Conservation (phyloP, 2,888 invertebrate genomes). For the Campopleginae sp. region DNA sequence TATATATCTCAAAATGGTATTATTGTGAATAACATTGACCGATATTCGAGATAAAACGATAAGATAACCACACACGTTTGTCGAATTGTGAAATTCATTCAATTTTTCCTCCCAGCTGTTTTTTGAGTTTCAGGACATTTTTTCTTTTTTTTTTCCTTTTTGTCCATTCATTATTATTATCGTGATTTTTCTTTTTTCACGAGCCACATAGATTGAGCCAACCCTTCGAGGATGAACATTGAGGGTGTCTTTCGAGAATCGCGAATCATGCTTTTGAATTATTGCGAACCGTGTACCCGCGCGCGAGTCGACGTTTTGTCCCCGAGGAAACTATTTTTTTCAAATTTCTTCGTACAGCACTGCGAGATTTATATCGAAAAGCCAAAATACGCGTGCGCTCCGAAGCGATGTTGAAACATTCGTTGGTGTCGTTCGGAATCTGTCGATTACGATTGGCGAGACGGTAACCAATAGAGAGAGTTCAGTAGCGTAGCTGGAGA, state of each 20-base stretch:
- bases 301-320: no score
- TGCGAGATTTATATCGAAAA: slow-evolving; percentile 5
- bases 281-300: no score
- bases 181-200: no score
- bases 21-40: neutral
- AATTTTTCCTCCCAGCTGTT: neutral
- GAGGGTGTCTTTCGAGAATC: no score
- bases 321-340: neutral
- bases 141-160: neutral
- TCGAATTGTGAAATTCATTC: slow-evolving; percentile 1
- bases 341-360: neutral
- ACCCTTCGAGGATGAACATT: no score
- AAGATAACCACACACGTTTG: neutral
- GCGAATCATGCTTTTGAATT: no score
- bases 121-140: neutral
- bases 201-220: no score
- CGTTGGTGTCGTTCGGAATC: slow-evolving; percentile 8
- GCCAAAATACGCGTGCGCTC: neutral
- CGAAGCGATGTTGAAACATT: neutral
- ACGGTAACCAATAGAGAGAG: neutral
- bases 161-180: no score
- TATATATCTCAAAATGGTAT: neutral
- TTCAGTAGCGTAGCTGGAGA: slow-evolving; percentile 25
- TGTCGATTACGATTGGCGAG: neutral
- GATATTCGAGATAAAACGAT: slow-evolving; percentile 8